Evolutionary conservation across 1,140 invertebrate genomes (phyloP).

Genomic region (Leptinotarsa texana): DNA sequence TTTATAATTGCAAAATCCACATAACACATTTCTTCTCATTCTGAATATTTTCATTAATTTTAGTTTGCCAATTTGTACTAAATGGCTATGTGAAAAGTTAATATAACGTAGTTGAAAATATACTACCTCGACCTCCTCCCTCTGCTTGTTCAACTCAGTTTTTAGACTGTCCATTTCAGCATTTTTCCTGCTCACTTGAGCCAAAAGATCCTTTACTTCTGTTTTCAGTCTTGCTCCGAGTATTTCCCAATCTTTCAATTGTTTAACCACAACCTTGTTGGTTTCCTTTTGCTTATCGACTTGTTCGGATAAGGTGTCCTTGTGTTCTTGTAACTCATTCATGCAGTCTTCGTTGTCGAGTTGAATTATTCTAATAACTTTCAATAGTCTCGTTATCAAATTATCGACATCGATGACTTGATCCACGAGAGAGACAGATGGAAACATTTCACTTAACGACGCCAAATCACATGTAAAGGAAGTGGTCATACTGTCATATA

Average conservation of each 20-base stretch:
- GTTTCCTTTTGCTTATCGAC: slow-evolving; percentile 53
- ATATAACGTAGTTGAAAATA: background rate
- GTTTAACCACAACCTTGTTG: slow-evolving; percentile 56
- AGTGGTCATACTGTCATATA: slow-evolving; percentile 43
- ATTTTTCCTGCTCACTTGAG: slow-evolving; percentile 58
- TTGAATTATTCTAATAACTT: slow-evolving; percentile 73
- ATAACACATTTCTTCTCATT: too few relatives aligned
- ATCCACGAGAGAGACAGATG: slow-evolving; percentile 64
- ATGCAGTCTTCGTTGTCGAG: slow-evolving; percentile 69
- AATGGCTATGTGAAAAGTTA: too few relatives aligned
- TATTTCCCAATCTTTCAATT: slow-evolving; percentile 61
- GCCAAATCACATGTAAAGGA: slow-evolving; percentile 55
- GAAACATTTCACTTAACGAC: slow-evolving; percentile 51
- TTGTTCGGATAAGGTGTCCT: slow-evolving; percentile 52
- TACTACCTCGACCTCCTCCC: slow-evolving; percentile 48
- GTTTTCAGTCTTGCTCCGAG: slow-evolving; percentile 59
- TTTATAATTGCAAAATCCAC: too few relatives aligned
- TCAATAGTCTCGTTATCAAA: slow-evolving; percentile 72
- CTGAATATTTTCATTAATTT: too few relatives aligned
- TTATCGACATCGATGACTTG: slow-evolving; percentile 77
- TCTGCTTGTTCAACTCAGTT: slow-evolving; percentile 58
- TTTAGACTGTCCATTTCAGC: slow-evolving; percentile 59
- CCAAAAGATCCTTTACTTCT: slow-evolving; percentile 60
- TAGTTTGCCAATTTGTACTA: too few relatives aligned
- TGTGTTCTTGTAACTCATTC: slow-evolving; percentile 64